Conservation (phyloP, 1,140 invertebrate species). For the Cryptotermes secundus region DNA sequence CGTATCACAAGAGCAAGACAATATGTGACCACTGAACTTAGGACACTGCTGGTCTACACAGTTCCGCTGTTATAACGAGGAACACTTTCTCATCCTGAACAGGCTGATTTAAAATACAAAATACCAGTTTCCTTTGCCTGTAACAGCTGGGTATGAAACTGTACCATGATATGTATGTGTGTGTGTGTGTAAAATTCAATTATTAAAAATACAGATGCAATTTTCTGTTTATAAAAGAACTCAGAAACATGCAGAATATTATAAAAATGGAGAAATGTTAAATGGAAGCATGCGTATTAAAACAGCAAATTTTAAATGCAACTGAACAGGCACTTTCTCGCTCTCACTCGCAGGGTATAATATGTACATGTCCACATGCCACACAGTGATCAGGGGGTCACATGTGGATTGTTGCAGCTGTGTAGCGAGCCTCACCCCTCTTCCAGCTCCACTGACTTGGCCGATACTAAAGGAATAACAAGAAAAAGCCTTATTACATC, state of each 20-base stretch:
- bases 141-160: background rate
- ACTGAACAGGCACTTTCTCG: background rate
- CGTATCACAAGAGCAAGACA: too few species aligned
- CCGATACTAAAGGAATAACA: constrained; percentile 79
- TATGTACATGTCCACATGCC: background rate
- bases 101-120: too few species aligned
- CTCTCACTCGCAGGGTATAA: background rate
- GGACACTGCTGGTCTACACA: too few species aligned
- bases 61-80: too few species aligned
- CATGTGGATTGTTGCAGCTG: constrained; percentile 91
- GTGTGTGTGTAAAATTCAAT: background rate
- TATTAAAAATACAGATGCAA: background rate
- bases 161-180: background rate
- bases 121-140: too few species aligned
- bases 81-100: too few species aligned
- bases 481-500: constrained; percentile 35
- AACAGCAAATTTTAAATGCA: background rate
- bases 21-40: too few species aligned
- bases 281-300: too few species aligned
- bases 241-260: background rate
- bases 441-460: constrained; percentile 90
- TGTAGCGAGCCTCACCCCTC: constrained; percentile 85
- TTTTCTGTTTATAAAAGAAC: background rate
- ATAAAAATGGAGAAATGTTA: background rate
- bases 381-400: constrained; percentile 48